Evolutionary conservation across 1,140 invertebrate genomes (phyloP).

Genomic region (Coboldia fuscipes): DNA sequence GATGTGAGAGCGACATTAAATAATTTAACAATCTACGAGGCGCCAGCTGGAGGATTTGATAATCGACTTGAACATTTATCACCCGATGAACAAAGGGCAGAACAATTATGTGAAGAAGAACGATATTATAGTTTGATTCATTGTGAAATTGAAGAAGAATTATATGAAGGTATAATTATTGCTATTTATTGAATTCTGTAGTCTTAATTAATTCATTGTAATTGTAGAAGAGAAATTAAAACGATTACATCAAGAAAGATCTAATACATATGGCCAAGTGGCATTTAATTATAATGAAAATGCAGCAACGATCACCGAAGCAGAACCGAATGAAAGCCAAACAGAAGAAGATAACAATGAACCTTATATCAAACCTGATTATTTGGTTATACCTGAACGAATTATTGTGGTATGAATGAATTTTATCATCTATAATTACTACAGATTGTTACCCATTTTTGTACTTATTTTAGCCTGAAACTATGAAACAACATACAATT

Average conservation of each 20-base stretch:
- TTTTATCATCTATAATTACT: background rate
- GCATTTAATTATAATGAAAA: conserved; percentile 57
- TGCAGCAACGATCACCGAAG: conserved; percentile 15
- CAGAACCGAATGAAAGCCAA: conserved; percentile 10
- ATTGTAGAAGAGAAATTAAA: conserved; percentile 76
- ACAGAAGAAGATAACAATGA: conserved; percentile 6
- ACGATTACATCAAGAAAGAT: conserved; percentile 42
- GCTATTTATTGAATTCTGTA: background rate
- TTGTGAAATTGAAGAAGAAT: conserved; percentile 64
- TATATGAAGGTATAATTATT: conserved; percentile 46
- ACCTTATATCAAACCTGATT: too few relatives aligned
- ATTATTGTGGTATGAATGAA: background rate
- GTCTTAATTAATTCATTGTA: background rate
- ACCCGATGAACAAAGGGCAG: conserved; percentile 57
- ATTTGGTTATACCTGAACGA: conserved; percentile 3
- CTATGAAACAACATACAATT: conserved; percentile 75
- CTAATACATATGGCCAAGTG: conserved; percentile 46
- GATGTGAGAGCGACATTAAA: conserved; percentile 78
- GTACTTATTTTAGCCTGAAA: conserved; percentile 53
- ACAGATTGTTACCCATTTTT: background rate
- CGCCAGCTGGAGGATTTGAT: conserved; percentile 46
- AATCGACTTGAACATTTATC: conserved; percentile 41
- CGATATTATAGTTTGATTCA: conserved; percentile 68
- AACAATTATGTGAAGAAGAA: conserved; percentile 78
- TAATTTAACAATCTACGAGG: conserved; percentile 50